A percentile compares a stretch with the other conserved stretches of the same genome.
These are phyloP conservation scores for Pygmarrhopalites habei DNA, from an alignment of 1,140 invertebrate genomes.

Conservation along the genomic window DNA sequence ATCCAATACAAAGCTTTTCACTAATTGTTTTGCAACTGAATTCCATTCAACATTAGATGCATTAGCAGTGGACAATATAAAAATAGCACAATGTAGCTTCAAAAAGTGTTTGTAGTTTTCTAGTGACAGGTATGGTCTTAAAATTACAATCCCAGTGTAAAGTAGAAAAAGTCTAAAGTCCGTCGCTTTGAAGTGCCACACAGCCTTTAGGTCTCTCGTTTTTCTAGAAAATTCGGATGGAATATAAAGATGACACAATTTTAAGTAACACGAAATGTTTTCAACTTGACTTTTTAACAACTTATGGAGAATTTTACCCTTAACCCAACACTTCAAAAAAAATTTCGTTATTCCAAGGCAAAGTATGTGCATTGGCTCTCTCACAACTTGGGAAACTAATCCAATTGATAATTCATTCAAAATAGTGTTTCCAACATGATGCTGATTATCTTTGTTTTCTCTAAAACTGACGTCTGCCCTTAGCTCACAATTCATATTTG, in stretches of 20 bases:
- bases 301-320: too few species aligned
- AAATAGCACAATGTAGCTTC: conserved; percentile 41
- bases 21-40: not conserved
- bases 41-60: not conserved
- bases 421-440: too few species aligned
- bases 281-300: conserved; percentile 33
- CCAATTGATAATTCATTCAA: too few species aligned
- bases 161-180: conserved; percentile 48
- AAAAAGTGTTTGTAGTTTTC: conserved; percentile 44
- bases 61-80: conserved; percentile 20
- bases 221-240: conserved; percentile 45
- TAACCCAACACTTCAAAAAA: too few species aligned
- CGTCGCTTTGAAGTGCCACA: conserved; percentile 47
- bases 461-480: too few species aligned
- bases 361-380: too few species aligned
- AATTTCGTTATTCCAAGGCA: too few species aligned
- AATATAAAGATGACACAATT: conserved; percentile 20
- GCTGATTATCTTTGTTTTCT: too few species aligned
- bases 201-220: conserved; percentile 42
- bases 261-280: conserved; percentile 34
- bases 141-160: conserved; percentile 45
- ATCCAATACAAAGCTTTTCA: conserved; percentile 5
- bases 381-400: too few species aligned
- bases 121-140: conserved; percentile 40
- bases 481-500: too few species aligned